Base-by-base conservation (phyloP, 2,113 vertebrate species). In the Poeciliopsis prolifica region DNA sequence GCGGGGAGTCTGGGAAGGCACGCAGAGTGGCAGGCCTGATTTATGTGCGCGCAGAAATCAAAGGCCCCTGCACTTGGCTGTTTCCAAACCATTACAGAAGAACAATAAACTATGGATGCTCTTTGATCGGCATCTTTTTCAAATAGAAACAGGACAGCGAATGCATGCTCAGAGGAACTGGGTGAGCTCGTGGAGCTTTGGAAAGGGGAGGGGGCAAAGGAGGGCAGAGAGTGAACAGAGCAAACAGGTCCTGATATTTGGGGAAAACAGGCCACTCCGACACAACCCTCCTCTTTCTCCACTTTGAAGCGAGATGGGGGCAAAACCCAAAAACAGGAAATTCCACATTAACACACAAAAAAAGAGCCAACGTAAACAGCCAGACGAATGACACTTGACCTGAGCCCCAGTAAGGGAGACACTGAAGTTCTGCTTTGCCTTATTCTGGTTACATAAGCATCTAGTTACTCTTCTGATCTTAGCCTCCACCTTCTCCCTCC, bases 11-110 rank as follows among this genome's bases (percentile, higher is more conserved):
- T 80, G 85, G 83, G 76, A 72, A 79, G 86, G 80, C 77, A 64
- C 75, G 85, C 77, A 64, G 78, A 68, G 81, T 80, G 83, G 86
- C 89, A 86, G 88, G 40, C 61, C 78, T 91, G 91, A 92, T 91
- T 93, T 89, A 92, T 91, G 86, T 64, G 65, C 65, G 81, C 68
- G 65, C 85, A 77, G 76, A 91, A 88, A 92, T 94, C 91, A 94
- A 92, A 93, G 89, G 90, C 74, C 79, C 63, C 79, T 85, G 87
- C 83, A 91, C 88, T 91, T 89, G 90, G 93, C 88, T 78, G 88
- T 91, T 92, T 94, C 88, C 92, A 90, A 92, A 91, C 92, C 92
- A 93, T 93, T 93, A 85, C 91, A 86, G 87, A 88, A 91, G 87
- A 93, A 94, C 92, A 93, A 94, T 92, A 91, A 94, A 91, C 92